phyloP scores from a whole-genome alignment of 2,113 vertebrate genomes.

The Callipepla squamata region DNA sequence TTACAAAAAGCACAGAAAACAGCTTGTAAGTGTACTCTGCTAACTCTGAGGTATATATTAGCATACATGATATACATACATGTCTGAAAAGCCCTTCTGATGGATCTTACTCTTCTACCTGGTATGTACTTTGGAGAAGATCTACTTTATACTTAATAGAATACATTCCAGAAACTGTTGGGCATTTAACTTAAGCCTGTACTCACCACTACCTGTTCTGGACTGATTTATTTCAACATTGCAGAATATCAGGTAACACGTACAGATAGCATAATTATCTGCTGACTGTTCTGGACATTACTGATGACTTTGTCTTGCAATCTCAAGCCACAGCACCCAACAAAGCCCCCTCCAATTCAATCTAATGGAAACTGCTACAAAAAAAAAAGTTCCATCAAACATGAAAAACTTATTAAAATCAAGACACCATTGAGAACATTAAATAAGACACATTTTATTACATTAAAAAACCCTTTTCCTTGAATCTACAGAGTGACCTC shows the following conservation, averaged over 20 bases:
- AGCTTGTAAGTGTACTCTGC: background rate
- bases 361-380: background rate
- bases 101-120: background rate
- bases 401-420: background rate
- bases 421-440: background rate
- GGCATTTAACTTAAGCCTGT: background rate
- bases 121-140: background rate
- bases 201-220: background rate
- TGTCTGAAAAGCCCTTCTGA: background rate
- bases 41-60: background rate
- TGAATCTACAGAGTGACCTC: background rate
- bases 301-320: background rate
- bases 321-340: background rate
- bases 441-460: background rate
- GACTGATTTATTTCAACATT: background rate
- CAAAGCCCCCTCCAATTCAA: background rate
- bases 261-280: background rate
- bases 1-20: constrained; percentile 64
- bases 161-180: background rate
- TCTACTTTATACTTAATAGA: background rate
- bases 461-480: background rate
- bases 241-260: background rate
- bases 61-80: background rate
- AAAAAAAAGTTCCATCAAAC: background rate
- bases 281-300: background rate